Conservation (phyloP, 2,113 vertebrate species). For the Plotosus lineatus region DNA sequence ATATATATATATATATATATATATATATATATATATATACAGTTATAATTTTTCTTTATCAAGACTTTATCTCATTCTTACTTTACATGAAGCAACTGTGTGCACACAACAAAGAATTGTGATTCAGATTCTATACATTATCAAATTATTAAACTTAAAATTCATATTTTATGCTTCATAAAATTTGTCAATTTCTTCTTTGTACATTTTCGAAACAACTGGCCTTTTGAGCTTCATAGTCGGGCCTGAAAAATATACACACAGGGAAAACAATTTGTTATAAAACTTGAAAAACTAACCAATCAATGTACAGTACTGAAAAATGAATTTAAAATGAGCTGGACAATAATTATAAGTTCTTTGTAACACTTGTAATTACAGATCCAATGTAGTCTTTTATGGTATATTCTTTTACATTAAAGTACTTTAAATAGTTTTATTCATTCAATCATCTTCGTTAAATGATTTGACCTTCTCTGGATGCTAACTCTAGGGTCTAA, state of each 20-base stretch:
- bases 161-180: slow-evolving; percentile 58
- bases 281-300: background rate
- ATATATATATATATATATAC: no score
- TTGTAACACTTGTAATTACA: background rate
- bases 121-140: no score
- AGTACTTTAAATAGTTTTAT: background rate
- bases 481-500: background rate
- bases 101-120: no score
- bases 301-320: background rate
- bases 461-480: background rate
- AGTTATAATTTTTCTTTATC: no score
- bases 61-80: no score
- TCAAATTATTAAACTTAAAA: background rate
- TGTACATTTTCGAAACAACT: slow-evolving; percentile 73
- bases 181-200: slow-evolving; percentile 70
- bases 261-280: background rate
- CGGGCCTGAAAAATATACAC: slow-evolving; percentile 64
- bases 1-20: no score
- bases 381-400: background rate
- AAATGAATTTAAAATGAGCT: background rate
- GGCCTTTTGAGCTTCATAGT: slow-evolving; percentile 78
- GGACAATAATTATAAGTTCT: background rate
- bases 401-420: background rate
- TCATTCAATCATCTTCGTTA: background rate
- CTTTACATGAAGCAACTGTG: no score